Conservation (phyloP, 2,888 invertebrate species). For the Disparrhopalites patrizii region DNA sequence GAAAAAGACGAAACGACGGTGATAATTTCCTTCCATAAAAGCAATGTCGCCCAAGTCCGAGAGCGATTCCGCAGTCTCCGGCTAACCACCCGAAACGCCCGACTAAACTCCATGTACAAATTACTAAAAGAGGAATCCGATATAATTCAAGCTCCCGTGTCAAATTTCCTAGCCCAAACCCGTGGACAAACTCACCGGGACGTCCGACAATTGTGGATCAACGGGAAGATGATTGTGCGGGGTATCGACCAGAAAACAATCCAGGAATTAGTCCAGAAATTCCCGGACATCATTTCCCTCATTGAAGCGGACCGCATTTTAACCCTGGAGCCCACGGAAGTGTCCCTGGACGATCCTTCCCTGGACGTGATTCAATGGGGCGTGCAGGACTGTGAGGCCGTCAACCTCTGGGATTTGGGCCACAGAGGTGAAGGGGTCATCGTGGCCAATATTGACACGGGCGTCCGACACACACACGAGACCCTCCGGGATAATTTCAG, state of each 20-base stretch:
- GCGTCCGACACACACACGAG: conserved; percentile 30
- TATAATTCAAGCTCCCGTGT: background rate
- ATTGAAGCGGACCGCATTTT: background rate
- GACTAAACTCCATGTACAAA: background rate
- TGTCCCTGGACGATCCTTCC: background rate
- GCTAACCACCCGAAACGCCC: background rate
- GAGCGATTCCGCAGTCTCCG: background rate
- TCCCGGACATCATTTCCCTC: background rate
- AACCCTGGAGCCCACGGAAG: background rate
- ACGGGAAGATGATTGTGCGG: conserved; percentile 1
- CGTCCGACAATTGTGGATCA: conserved; percentile 7
- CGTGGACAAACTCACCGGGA: background rate
- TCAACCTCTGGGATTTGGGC: conserved; percentile 11
- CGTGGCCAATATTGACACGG: conserved; percentile 30
- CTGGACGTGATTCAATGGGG: conserved; percentile 27
- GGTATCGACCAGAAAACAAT: background rate
- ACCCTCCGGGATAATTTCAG: conserved; percentile 14
- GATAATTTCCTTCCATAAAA: background rate
- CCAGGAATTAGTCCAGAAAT: background rate
- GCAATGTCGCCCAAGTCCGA: background rate
- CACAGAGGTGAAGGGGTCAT: conserved; percentile 14
- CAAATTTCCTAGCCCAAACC: background rate
- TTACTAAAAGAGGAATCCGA: background rate
- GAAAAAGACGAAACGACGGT: background rate
- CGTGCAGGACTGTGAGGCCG: conserved; percentile 25